Percentiles rank a stretch among this genome's conserved stretches.
These are phyloP conservation scores for Corvus moneduloides DNA, from an alignment of 2,113 vertebrate genomes.

Conservation along the genomic window DNA sequence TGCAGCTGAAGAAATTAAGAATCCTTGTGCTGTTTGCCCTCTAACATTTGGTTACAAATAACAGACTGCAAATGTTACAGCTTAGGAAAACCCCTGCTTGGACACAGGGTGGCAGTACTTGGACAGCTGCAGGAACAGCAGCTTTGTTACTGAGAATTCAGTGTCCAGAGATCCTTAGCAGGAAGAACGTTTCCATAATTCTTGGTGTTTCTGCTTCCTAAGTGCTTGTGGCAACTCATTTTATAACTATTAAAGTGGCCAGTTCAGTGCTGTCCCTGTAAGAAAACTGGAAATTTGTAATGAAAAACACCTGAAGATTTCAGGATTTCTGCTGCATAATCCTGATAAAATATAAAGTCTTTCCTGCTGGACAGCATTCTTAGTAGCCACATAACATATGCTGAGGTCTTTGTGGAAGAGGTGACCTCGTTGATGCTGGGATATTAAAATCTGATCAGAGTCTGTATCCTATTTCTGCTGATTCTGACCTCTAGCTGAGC, in stretches of 20 bases:
- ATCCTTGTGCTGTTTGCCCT: neutral
- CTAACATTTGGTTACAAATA: neutral
- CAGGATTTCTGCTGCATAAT: neutral
- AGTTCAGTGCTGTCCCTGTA: neutral
- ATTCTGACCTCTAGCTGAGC: neutral
- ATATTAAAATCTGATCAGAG: neutral
- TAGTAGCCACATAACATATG: neutral
- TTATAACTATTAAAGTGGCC: neutral
- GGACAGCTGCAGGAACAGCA: neutral
- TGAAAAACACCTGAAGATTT: neutral
- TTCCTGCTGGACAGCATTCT: neutral
- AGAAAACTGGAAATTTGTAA: neutral
- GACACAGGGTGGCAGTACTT: conserved; percentile 62
- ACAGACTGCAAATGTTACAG: neutral
- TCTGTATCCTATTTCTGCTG: neutral
- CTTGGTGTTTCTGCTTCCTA: neutral
- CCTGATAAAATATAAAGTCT: neutral
- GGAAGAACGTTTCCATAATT: neutral
- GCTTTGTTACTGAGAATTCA: neutral
- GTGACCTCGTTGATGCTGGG: neutral
- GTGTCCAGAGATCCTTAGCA: neutral
- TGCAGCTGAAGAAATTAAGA: neutral
- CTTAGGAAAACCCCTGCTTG: neutral
- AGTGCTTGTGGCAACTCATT: neutral
- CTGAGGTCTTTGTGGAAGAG: neutral